These are phyloP conservation scores for Druon quercuslanigerum DNA, from an alignment of 1,140 invertebrate species.

Conservation along the genomic window DNA sequence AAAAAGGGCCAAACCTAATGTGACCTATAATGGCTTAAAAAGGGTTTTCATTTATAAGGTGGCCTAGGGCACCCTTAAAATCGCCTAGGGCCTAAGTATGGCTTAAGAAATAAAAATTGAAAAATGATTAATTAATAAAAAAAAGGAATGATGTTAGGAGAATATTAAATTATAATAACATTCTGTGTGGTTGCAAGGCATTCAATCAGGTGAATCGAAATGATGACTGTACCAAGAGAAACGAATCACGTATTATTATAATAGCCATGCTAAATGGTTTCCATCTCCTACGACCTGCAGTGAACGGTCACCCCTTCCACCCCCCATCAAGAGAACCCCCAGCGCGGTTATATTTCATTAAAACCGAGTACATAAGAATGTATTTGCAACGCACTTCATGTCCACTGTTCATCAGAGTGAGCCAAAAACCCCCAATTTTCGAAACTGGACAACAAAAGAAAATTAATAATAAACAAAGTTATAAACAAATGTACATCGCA, in stretches of 20 bases:
- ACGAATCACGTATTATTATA: conserved; percentile 77
- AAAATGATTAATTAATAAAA: neutral
- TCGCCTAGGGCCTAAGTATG: too few relatives aligned
- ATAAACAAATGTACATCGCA: too few relatives aligned
- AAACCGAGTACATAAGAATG: conserved; percentile 72
- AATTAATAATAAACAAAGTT: too few relatives aligned
- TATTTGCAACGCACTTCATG: conserved; percentile 61
- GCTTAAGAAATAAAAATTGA: neutral
- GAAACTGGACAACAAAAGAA: too few relatives aligned
- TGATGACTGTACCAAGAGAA: conserved; percentile 70
- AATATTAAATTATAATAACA: conserved; percentile 56
- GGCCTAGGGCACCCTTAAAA: too few relatives aligned
- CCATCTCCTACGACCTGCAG: conserved; percentile 44
- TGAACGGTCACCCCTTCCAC: conserved; percentile 33
- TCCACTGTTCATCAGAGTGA: conserved; percentile 29
- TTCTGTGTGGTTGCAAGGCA: conserved; percentile 48
- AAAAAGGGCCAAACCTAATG: too few relatives aligned
- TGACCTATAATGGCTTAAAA: too few relatives aligned
- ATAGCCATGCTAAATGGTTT: conserved; percentile 76
- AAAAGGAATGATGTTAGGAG: conserved; percentile 37
- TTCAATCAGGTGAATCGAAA: conserved; percentile 55
- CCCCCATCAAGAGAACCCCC: conserved; percentile 35
- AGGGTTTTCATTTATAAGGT: neutral
- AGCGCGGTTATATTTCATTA: conserved; percentile 71
- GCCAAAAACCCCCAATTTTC: too few relatives aligned